phyloP scores from a whole-genome alignment of 2,888 invertebrate genomes.

The Brenthis hecate region DNA sequence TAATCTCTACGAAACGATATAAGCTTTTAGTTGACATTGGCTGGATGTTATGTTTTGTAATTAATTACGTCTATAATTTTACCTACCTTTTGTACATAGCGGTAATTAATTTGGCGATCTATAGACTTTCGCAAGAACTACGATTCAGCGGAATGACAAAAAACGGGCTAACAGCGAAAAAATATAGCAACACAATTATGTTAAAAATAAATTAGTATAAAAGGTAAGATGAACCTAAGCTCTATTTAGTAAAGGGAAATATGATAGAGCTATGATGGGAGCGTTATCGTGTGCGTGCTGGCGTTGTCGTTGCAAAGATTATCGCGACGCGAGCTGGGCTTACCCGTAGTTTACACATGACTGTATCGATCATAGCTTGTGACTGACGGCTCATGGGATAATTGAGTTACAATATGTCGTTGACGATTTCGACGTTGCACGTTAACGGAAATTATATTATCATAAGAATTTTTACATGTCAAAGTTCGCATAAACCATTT shows the following conservation, averaged over 20 bases:
- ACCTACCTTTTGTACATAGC: no score
- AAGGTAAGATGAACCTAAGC: conserved; percentile 2
- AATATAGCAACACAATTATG: not conserved
- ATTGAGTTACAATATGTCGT: conserved; percentile 41
- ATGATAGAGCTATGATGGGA: conserved; percentile 27
- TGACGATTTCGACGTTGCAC: conserved; percentile 34
- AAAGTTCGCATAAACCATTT: no score
- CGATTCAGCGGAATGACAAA: no score
- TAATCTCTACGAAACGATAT: no score
- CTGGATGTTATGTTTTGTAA: no score
- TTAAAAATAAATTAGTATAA: not conserved
- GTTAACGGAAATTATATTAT: not conserved
- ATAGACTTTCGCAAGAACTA: no score
- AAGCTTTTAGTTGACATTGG: no score
- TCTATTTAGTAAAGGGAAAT: conserved; percentile 12
- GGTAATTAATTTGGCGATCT: no score
- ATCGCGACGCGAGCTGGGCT: conserved; percentile 59
- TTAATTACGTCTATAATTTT: no score
- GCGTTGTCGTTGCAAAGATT: conserved; percentile 61
- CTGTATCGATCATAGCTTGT: conserved; percentile 59
- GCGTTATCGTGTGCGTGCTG: conserved; percentile 55
- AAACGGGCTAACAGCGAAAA: no score
- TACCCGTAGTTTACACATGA: conserved; percentile 63
- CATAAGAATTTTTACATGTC: not conserved
- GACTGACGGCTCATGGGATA: conserved; percentile 58